Evolutionary conservation across 2,888 invertebrate genomes (phyloP).

Genomic region (Chaetoderma sp.): DNA sequence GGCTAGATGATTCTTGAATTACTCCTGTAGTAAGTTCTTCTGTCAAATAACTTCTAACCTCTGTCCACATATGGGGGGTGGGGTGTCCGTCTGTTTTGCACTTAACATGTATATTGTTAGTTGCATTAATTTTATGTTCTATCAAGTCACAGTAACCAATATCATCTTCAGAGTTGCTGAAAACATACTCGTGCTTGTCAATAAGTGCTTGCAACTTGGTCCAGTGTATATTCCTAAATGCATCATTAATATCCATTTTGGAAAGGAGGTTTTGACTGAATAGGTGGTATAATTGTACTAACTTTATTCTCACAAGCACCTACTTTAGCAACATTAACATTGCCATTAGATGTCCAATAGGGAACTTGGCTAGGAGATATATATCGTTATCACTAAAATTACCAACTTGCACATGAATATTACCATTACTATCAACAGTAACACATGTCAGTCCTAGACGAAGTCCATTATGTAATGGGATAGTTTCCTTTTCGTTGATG

Average conservation of each 20-base stretch:
- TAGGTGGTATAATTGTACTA: too few species aligned
- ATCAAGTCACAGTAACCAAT: too few species aligned
- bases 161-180: too few species aligned
- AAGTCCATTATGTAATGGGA: neutral
- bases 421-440: neutral
- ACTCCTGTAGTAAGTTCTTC: neutral
- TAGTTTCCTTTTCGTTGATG: neutral
- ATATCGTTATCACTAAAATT: neutral
- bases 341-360: neutral
- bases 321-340: neutral
- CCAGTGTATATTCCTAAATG: neutral
- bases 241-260: neutral
- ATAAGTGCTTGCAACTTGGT: neutral
- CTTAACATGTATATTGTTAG: too few species aligned
- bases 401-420: neutral
- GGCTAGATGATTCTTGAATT: neutral
- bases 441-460: slow-evolving; percentile 1
- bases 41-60: neutral
- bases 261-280: neutral
- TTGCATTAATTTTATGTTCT: neutral
- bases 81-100: neutral
- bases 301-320: neutral
- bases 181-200: too few species aligned
- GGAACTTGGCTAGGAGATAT: neutral
- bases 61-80: neutral